Evolutionary conservation across 2,888 invertebrate genomes (phyloP).

Genomic region (Dryomyza anilis): DNA sequence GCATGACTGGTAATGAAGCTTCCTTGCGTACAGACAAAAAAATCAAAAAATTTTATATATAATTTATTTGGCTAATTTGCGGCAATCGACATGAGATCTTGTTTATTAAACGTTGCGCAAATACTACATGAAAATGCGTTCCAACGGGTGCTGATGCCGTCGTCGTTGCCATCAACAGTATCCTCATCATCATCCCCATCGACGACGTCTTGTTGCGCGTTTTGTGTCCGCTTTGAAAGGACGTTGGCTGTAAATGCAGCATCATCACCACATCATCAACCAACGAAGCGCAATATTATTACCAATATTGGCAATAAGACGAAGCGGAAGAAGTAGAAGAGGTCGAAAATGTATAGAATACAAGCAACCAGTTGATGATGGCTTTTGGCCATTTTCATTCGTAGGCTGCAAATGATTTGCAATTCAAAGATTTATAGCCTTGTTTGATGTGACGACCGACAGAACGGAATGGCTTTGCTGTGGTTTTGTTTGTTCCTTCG

Average conservation of each 20-base stretch:
- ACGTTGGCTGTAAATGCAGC: background rate
- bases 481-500: constrained; percentile 2
- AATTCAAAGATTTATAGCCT: constrained; percentile 56
- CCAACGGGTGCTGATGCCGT: constrained; percentile 27
- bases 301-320: background rate
- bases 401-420: constrained; percentile 58
- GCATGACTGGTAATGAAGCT: background rate
- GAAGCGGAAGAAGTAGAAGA: background rate
- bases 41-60: constrained; percentile 35
- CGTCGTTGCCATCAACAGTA: constrained; percentile 14
- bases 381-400: constrained; percentile 41
- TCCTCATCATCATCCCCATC: constrained; percentile 3
- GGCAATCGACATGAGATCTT: constrained; percentile 59
- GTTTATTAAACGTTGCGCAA: constrained; percentile 58
- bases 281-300: constrained; percentile 8
- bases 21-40: background rate
- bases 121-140: constrained; percentile 47
- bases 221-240: background rate
- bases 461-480: constrained; percentile 26
- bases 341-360: background rate
- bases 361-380: background rate
- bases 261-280: constrained; percentile 17
- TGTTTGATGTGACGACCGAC: constrained; percentile 57
- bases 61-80: constrained; percentile 59
- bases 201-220: background rate